Evolutionary conservation across 1,140 invertebrate species (phyloP).

Genomic region (Drosophila ercepeae): DNA sequence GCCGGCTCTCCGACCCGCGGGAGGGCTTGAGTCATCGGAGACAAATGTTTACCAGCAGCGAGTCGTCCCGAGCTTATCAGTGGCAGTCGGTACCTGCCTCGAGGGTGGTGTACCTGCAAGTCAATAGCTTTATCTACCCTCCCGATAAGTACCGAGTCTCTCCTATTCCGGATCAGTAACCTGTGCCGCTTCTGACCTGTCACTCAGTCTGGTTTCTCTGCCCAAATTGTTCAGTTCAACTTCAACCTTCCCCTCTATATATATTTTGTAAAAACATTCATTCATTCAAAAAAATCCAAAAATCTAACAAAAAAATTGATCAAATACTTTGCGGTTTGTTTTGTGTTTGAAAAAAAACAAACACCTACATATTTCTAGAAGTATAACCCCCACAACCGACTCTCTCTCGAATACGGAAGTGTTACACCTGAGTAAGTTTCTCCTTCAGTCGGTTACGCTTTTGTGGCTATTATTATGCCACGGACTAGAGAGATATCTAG

Average conservation of each 20-base stretch:
- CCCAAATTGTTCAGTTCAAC: slow-evolving; percentile 4
- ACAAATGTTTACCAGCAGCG: neutral
- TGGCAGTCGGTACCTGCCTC: slow-evolving; percentile 19
- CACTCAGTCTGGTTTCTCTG: slow-evolving; percentile 4
- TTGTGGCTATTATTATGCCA: slow-evolving; percentile 19
- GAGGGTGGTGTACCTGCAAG: slow-evolving; percentile 34
- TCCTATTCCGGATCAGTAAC: slow-evolving; percentile 12
- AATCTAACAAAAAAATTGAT: neutral
- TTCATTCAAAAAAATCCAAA: neutral
- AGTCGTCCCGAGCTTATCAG: slow-evolving; percentile 1
- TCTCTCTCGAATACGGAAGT: slow-evolving; percentile 40
- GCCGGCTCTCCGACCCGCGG: no score
- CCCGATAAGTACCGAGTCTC: no score
- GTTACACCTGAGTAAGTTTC: slow-evolving; percentile 44
- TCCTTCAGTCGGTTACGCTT: slow-evolving; percentile 16
- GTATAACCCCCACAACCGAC: no score
- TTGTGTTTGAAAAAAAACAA: neutral
- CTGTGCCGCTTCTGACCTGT: slow-evolving; percentile 4
- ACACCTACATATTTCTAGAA: no score
- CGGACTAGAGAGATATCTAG: neutral
- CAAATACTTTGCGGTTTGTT: no score
- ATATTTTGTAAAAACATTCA: slow-evolving; percentile 20
- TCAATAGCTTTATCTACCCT: slow-evolving; percentile 30
- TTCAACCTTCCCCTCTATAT: slow-evolving; percentile 1
- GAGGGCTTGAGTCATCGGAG: neutral